Base-by-base conservation (phyloP, 2,113 vertebrate genomes). In the Vidua chalybeata region DNA sequence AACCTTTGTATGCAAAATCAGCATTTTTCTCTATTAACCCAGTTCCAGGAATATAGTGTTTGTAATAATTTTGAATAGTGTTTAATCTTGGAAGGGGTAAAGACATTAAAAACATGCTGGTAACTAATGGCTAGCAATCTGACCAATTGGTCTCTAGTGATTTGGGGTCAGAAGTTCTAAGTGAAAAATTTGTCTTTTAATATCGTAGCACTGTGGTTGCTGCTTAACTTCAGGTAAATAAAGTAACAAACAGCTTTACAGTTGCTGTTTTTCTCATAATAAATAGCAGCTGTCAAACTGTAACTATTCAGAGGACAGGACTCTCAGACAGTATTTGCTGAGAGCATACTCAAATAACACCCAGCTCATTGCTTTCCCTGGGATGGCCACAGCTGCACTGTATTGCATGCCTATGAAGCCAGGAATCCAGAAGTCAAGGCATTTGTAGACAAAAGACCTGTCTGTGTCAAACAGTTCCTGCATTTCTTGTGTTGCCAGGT, bases 271-370 rank as follows among this genome's bases (percentile, higher is more conserved):
- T 86, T 90, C 82, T 88, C 63, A 26, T 82, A 74, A 93, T 59
- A 92, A 96, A 93, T 82, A 92, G 81, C 92, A 96, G 80, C 86
- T 93, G 88, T 92, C 69, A 89, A 92, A 74, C 61, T 22, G 15
- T 56, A 64, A 55, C 73, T 94, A 81, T 89, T 79, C 73, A 68
- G 88, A 89, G 74, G 77, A 72, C 26, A 26, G 46, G 45, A 37
- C 20, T 84, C 62, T 81, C 26, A 17, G 71, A 28, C 75, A 67
- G 33, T 74, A 75, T 94, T 95, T 96, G 64, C 84, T 90, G 80
- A 90, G 61, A 73, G n/a, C 2, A 1, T 87, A 62, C 85, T 95
- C 83, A 84, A 94, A 52, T 95, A 88, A 74, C 89, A 90, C 15
- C 30, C 72, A 1, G 48, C 55, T 93, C 14, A 3, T 78, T 87